These are phyloP conservation scores for Periparus ater DNA, from an alignment of 2,797 vertebrate genomes.

Conservation along the genomic window DNA sequence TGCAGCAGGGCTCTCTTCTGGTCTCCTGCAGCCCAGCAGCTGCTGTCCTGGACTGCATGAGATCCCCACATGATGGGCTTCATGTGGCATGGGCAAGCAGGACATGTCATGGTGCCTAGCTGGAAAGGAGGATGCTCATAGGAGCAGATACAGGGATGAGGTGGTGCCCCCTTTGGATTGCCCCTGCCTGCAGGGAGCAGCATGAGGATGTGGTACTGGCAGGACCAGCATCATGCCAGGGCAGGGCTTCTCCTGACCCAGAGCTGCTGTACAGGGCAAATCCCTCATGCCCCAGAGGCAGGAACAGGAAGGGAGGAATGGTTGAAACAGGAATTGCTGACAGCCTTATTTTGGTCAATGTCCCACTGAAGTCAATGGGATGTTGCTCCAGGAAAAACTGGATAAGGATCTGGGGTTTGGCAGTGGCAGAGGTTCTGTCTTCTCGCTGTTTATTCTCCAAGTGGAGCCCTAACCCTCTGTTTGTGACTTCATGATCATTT, in stretches of 20 bases:
- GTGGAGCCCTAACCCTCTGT: background rate
- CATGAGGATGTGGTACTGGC: background rate
- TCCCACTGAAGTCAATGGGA: slow-evolving; percentile 27
- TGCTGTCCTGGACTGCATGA: background rate
- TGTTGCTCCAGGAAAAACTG: slow-evolving; percentile 47
- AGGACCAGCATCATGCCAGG: background rate
- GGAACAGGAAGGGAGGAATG: background rate
- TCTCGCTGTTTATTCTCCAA: background rate
- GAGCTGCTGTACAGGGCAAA: background rate
- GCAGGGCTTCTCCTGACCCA: background rate
- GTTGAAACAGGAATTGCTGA: background rate
- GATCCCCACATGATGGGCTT: background rate
- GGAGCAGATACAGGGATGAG: background rate
- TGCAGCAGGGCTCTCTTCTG: background rate
- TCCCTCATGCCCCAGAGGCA: background rate
- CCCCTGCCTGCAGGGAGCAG: background rate
- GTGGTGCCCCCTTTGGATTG: fast-evolving
- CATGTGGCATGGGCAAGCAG: too few species aligned
- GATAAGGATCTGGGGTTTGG: slow-evolving; percentile 48
- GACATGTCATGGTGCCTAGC: fast-evolving
- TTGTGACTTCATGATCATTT: slow-evolving; percentile 57
- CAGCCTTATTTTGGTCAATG: slow-evolving; percentile 6
- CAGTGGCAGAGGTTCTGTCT: slow-evolving; percentile 20
- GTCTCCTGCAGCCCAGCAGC: background rate
- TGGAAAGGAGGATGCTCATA: background rate